Evolutionary conservation across 1,140 invertebrate genomes (phyloP).

Genomic region (Lordiphosa clarofinis): DNA sequence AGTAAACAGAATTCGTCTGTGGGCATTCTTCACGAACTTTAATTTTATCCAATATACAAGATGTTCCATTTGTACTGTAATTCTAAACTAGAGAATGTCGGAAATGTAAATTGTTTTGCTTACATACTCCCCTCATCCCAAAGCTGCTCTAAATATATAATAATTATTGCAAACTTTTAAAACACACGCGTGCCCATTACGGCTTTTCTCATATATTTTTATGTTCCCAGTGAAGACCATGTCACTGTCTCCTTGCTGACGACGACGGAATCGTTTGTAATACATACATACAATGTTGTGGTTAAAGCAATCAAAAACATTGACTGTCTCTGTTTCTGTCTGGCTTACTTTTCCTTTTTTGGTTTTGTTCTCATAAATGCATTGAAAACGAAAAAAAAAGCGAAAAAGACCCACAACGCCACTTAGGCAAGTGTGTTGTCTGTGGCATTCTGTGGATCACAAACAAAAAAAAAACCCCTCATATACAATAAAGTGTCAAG

Average conservation of each 20-base stretch:
- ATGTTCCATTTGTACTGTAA: no score
- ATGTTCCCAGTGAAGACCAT: slow-evolving; percentile 27
- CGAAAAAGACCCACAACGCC: slow-evolving; percentile 18
- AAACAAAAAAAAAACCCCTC: no score
- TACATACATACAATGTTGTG: slow-evolving; percentile 7
- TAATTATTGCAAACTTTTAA: slow-evolving; percentile 1
- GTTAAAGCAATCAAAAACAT: slow-evolving; percentile 19
- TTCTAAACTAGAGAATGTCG: no score
- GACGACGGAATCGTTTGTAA: slow-evolving; percentile 18
- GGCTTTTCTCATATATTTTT: slow-evolving; percentile 18
- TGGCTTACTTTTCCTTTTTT: slow-evolving; percentile 17
- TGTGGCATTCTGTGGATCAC: slow-evolving; percentile 10
- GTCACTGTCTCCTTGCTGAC: slow-evolving; percentile 45
- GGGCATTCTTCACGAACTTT: no score
- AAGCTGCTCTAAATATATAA: no score
- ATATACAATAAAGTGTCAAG: slow-evolving; percentile 53
- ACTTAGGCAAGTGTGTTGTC: slow-evolving; percentile 41
- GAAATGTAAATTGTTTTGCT: no score
- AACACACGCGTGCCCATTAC: slow-evolving; percentile 35
- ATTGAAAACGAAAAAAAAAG: no score
- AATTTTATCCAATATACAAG: no score
- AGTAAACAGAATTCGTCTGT: no score
- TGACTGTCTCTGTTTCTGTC: slow-evolving; percentile 11
- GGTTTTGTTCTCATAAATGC: slow-evolving; percentile 8
- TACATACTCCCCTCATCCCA: no score